Evolutionary conservation across 2,888 invertebrate genomes (phyloP).

Genomic region (Trichopoda pennipes): DNA sequence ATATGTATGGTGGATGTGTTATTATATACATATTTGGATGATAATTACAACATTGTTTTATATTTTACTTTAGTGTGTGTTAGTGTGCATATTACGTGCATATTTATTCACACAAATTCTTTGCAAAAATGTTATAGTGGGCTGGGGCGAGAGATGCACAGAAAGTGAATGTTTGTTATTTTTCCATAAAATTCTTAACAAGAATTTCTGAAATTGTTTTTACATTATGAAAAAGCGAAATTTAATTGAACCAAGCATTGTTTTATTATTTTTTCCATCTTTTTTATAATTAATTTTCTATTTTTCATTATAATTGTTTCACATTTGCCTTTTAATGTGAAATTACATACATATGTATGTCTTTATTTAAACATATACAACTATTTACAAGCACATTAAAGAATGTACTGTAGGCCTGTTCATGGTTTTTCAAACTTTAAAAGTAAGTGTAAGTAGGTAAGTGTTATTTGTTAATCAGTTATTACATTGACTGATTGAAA

Average conservation of each 20-base stretch:
- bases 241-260: constrained; percentile 67
- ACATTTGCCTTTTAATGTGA: constrained; percentile 1
- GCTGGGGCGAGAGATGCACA: neutral
- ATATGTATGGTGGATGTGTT: neutral
- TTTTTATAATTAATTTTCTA: constrained; percentile 30
- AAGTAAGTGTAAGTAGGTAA: too few relatives aligned
- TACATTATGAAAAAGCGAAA: constrained; percentile 67
- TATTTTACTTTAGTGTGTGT: constrained; percentile 20
- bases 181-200: constrained; percentile 66
- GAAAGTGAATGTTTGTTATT: constrained; percentile 63
- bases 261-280: constrained; percentile 56
- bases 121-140: neutral
- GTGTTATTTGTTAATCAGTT: too few relatives aligned
- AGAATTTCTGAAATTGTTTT: constrained; percentile 66
- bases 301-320: constrained; percentile 62
- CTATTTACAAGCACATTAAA: too few relatives aligned
- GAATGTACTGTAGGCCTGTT: too few relatives aligned
- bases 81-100: neutral
- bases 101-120: constrained; percentile 23
- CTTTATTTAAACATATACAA: too few relatives aligned
- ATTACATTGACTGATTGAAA: too few relatives aligned
- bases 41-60: constrained; percentile 63
- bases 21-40: constrained; percentile 31
- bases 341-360: neutral
- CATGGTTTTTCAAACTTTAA: too few relatives aligned